These are phyloP conservation scores for Oscheius sp. DNA, from an alignment of 2,888 invertebrate species.

Conservation along the genomic window DNA sequence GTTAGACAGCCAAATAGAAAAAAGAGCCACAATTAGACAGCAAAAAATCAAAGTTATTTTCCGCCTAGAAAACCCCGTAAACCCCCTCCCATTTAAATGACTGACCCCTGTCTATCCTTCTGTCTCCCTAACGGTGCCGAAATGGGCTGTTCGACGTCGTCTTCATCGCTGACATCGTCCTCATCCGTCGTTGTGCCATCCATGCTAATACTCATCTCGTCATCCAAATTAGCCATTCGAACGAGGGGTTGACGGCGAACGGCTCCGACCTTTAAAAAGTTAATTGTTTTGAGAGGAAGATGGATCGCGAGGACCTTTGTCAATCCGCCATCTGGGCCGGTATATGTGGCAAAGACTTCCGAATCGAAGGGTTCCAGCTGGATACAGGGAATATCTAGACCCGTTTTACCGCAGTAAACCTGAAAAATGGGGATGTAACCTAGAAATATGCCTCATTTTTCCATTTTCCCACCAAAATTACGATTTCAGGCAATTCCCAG, in stretches of 20 bases:
- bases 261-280: conserved; percentile 57
- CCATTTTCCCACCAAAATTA: too few relatives aligned
- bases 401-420: conserved; percentile 62
- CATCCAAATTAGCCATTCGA: conserved; percentile 71
- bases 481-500: too few relatives aligned
- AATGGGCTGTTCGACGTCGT: conserved; percentile 37
- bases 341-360: conserved; percentile 79
- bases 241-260: conserved; percentile 64
- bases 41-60: too few relatives aligned
- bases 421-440: too few relatives aligned
- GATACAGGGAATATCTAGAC: conserved; percentile 56
- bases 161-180: conserved; percentile 60
- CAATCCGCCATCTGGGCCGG: conserved; percentile 86
- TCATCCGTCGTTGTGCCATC: conserved; percentile 61
- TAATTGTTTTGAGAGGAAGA: too few relatives aligned
- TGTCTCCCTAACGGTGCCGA: conserved; percentile 21
- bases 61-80: not conserved
- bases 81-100: too few relatives aligned
- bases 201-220: conserved; percentile 68
- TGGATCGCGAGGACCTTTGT: conserved; percentile 78
- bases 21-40: too few relatives aligned
- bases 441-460: too few relatives aligned
- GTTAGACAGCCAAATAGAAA: too few relatives aligned
- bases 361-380: conserved; percentile 52
- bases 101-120: not conserved